Evolutionary conservation across 2,888 invertebrate genomes (phyloP).

Genomic region (Archaeoteleia sp.): DNA sequence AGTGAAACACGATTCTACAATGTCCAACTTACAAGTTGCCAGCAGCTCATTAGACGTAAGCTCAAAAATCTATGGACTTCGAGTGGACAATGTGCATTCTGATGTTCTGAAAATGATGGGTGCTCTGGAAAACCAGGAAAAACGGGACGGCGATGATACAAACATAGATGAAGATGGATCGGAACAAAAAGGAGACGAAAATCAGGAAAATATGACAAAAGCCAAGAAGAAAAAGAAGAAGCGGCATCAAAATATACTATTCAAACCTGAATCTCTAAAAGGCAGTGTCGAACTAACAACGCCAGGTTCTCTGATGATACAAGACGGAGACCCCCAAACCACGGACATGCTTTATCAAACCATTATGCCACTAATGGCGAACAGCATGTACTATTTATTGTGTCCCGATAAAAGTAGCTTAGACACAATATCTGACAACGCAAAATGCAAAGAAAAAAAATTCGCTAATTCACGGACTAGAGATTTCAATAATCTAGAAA

Average conservation of each 20-base stretch:
- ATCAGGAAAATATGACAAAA: no score
- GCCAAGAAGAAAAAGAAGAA: slow-evolving; percentile 54
- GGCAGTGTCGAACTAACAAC: slow-evolving; percentile 53
- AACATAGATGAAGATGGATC: no score
- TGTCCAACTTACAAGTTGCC: slow-evolving; percentile 86
- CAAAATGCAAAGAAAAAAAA: slow-evolving; percentile 60
- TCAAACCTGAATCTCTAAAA: slow-evolving; percentile 54
- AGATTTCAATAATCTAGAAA: no score
- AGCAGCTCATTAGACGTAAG: slow-evolving; percentile 92
- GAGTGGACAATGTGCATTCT: slow-evolving; percentile 90
- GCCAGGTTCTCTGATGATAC: slow-evolving; percentile 54
- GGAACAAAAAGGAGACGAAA: no score
- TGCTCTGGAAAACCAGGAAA: slow-evolving; percentile 76
- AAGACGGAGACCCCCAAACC: slow-evolving; percentile 62
- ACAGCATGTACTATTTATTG: slow-evolving; percentile 56
- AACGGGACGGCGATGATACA: no score
- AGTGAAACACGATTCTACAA: slow-evolving; percentile 81
- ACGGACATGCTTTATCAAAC: slow-evolving; percentile 63
- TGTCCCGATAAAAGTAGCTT: slow-evolving; percentile 40
- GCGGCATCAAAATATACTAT: slow-evolving; percentile 48
- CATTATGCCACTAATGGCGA: slow-evolving; percentile 59
- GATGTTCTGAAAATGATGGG: slow-evolving; percentile 87
- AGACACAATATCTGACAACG: slow-evolving; percentile 5
- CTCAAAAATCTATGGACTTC: slow-evolving; percentile 89
- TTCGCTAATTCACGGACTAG: no score